A percentile compares a stretch with the other conserved stretches of the same genome.
Evolutionary conservation across 2,888 invertebrate genomes (phyloP).

Genomic region (Alsophila aescularia): DNA sequence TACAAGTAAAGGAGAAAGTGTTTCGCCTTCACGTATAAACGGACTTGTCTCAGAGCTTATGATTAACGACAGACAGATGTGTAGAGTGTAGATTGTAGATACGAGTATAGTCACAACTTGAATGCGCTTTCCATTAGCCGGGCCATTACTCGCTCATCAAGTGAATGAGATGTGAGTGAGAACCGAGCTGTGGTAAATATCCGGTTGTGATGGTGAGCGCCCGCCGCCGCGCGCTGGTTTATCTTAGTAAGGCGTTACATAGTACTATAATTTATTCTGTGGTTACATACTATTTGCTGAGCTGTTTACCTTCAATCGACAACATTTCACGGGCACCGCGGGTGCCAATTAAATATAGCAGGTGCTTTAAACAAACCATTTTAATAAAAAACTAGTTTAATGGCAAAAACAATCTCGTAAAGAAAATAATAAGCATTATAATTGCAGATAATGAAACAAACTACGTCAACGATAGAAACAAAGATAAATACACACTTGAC

Average conservation of each 20-base stretch:
- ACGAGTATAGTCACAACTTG: slow-evolving; percentile 7
- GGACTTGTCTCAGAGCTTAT: slow-evolving; percentile 31
- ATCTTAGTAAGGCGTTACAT: slow-evolving; percentile 19
- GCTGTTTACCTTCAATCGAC: slow-evolving; percentile 29
- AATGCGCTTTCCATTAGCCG: slow-evolving; percentile 30
- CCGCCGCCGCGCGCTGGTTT: slow-evolving; percentile 5
- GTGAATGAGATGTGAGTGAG: slow-evolving; percentile 29
- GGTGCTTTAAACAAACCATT: slow-evolving; percentile 3
- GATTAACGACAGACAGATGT: slow-evolving; percentile 17
- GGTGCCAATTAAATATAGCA: slow-evolving; percentile 11
- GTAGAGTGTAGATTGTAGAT: slow-evolving; percentile 11
- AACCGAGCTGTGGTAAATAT: slow-evolving; percentile 22
- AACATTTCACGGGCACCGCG: slow-evolving; percentile 14
- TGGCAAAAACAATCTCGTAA: slow-evolving; percentile 15
- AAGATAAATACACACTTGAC: slow-evolving; percentile 10
- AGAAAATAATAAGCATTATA: background rate
- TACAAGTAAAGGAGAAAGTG: slow-evolving; percentile 43
- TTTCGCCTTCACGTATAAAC: slow-evolving; percentile 27
- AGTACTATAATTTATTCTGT: too few relatives aligned
- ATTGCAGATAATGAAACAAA: background rate
- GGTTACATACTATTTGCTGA: slow-evolving; percentile 22
- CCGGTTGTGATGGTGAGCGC: slow-evolving; percentile 15
- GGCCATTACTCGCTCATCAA: slow-evolving; percentile 21
- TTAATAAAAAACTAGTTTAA: slow-evolving; percentile 3
- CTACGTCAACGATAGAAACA: background rate